These are phyloP conservation scores for Chloroclystis v-ata DNA, from an alignment of 2,888 invertebrate species.

Conservation along the genomic window DNA sequence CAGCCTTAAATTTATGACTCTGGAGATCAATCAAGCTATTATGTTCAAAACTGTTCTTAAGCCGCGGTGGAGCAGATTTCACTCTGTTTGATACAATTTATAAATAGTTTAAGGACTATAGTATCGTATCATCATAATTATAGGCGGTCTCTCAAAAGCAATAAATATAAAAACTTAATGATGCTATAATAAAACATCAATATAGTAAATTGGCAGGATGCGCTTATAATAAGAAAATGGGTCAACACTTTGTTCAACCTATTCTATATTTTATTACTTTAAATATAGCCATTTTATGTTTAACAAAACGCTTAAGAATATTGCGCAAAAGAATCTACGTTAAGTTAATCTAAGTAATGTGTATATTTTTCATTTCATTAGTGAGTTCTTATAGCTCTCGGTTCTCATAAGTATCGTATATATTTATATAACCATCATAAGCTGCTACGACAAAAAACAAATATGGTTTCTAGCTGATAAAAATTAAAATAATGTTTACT, in stretches of 20 bases:
- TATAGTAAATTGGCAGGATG: constrained; percentile 75
- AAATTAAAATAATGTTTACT: constrained; percentile 53
- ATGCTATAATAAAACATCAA: constrained; percentile 69
- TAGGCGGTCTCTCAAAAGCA: constrained; percentile 59
- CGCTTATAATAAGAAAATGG: constrained; percentile 62
- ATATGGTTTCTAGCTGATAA: constrained; percentile 50
- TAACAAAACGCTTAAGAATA: too few relatives aligned
- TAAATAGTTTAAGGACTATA: constrained; percentile 68
- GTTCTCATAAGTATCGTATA: too few relatives aligned
- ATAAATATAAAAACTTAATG: constrained; percentile 70
- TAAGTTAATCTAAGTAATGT: too few relatives aligned
- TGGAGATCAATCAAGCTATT: constrained; percentile 55
- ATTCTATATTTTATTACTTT: constrained; percentile 32
- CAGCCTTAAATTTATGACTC: constrained; percentile 44
- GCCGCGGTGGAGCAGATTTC: constrained; percentile 54
- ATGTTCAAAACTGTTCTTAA: constrained; percentile 41
- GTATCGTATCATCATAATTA: constrained; percentile 65
- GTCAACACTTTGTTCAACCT: constrained; percentile 51
- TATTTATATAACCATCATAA: constrained; percentile 49
- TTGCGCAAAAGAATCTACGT: too few relatives aligned
- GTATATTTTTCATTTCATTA: not conserved
- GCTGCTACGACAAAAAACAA: constrained; percentile 51
- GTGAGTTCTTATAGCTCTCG: not conserved
- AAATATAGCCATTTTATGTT: not conserved
- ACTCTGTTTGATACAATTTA: constrained; percentile 60